Evolutionary conservation across 2,888 invertebrate genomes (phyloP), one percentile per base, ranked within the genome.

Genomic region (Conchocele bisecta): DNA sequence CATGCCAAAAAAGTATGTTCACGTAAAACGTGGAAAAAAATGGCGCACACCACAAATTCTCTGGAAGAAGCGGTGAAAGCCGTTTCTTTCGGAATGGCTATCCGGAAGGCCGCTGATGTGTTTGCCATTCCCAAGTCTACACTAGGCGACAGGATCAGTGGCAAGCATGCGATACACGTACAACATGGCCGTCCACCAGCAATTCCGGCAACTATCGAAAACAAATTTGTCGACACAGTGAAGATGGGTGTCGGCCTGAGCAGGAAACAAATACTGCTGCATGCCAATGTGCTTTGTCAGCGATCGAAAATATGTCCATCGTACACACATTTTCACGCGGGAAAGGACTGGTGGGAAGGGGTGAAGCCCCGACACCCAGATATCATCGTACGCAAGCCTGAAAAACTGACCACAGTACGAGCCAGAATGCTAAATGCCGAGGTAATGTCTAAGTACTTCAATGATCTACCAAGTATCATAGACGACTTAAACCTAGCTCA

Each of bases 201-300:
- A 7, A 50, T 72, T 31, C 71, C 75, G 13, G 11, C 13, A n/a
- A 35, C 44, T 0, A 28, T 75, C 7, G 66, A 70, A 33, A 29
- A 61, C 20, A 66, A 58, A 26, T 58, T 75, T 37, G 70, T 66
- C 2, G 54, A 76, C n/a, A 33, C 69, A 4, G 39, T 76, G 24
- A 72, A 65, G 33, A 42, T 64, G 50, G 72, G 72, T 20, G 63
- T 69, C 5, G 76, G 73, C 7, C 28, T 76, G 31, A 65, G 59
- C 5, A 15, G 75, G 33, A 63, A 41, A 26, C 50, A 53, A 17
- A 26, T 46, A 24, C 29, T 61, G 4, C 15, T n/a, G 31, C 37
- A 37, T 4, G 54, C 63, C 13, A 22, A 26, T 17, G 24, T 20
- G 5, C 41, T 63, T 33, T 63, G 63, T 29, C 33, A 42, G 33